Conservation (phyloP, 1,140 invertebrate species). For the Leptoteleia sp. region DNA sequence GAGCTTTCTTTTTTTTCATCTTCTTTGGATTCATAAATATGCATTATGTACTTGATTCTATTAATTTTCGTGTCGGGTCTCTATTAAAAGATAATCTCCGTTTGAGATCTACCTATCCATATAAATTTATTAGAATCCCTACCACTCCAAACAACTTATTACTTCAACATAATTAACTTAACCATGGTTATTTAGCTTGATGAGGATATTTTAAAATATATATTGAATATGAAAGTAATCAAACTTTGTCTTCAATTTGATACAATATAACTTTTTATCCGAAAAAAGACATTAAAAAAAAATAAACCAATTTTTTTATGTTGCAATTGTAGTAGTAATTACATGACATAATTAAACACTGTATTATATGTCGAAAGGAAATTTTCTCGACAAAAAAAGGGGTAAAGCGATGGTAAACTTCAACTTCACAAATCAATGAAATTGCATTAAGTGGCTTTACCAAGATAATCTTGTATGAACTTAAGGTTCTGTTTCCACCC, state of each 20-base stretch:
- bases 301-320: too few species aligned
- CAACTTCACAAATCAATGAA: slow-evolving; percentile 6
- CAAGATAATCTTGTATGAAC: slow-evolving; percentile 40
- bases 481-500: slow-evolving; percentile 9
- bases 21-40: background rate
- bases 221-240: too few species aligned
- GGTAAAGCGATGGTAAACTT: slow-evolving; percentile 2
- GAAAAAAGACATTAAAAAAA: too few species aligned
- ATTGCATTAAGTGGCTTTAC: slow-evolving; percentile 27
- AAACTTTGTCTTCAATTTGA: too few species aligned
- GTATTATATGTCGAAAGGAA: background rate
- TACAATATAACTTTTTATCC: too few species aligned
- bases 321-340: too few species aligned
- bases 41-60: slow-evolving; percentile 2
- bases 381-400: background rate
- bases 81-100: slow-evolving; percentile 13
- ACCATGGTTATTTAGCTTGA: background rate
- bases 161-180: background rate
- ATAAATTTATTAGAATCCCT: slow-evolving; percentile 12
- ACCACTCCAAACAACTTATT: background rate
- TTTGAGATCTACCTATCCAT: slow-evolving; percentile 2
- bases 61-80: slow-evolving; percentile 11
- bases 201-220: too few species aligned
- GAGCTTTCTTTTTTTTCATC: background rate
- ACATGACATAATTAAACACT: too few species aligned